These are phyloP conservation scores for Bibio marci DNA, from an alignment of 2,888 invertebrate genomes.

Conservation along the genomic window DNA sequence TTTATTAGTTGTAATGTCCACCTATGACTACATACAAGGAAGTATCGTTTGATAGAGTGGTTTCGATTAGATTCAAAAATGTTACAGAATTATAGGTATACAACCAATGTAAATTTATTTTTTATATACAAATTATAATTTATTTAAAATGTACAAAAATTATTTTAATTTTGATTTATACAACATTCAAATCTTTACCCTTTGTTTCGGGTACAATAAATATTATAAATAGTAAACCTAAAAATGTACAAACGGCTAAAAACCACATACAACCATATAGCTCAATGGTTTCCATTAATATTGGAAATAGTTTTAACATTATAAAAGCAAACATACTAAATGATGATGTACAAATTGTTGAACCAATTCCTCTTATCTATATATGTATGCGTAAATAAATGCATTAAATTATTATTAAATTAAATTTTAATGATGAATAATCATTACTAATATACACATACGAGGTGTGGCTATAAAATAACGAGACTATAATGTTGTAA, in stretches of 20 bases:
- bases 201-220: conserved; percentile 24
- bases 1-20: too few species aligned
- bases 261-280: conserved; percentile 23
- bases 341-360: conserved; percentile 16
- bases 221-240: conserved; percentile 19
- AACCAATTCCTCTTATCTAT: conserved; percentile 20
- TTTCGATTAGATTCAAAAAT: too few species aligned
- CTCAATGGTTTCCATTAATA: conserved; percentile 15
- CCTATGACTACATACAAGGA: too few species aligned
- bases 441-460: too few species aligned
- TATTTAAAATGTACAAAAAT: too few species aligned
- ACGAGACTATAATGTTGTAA: too few species aligned
- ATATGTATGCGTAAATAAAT: conserved; percentile 5
- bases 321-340: conserved; percentile 15
- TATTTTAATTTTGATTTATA: conserved; percentile 6
- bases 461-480: too few species aligned
- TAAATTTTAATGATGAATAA: not conserved
- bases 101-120: too few species aligned
- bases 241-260: conserved; percentile 19
- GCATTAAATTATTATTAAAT: not conserved
- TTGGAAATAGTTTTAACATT: conserved; percentile 18
- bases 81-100: too few species aligned
- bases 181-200: conserved; percentile 14
- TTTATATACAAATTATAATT: too few species aligned
- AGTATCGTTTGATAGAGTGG: too few species aligned